These are phyloP conservation scores for Lycaena phlaeas DNA, from an alignment of 2,888 invertebrate genomes.

Conservation along the genomic window DNA sequence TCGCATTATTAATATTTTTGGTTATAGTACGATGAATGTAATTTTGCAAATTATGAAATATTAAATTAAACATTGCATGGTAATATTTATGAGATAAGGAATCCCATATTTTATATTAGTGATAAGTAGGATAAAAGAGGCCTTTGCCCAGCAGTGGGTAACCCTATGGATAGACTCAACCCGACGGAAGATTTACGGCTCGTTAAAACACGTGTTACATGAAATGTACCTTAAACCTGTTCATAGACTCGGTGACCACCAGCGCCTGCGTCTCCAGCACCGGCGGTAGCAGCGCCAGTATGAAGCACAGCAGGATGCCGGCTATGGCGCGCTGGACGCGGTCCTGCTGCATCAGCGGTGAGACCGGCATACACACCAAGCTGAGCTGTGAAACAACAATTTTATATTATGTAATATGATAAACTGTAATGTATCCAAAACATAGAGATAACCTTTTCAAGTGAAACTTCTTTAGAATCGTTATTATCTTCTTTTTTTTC, in stretches of 20 bases:
- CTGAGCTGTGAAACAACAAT: constrained; percentile 27
- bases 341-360: constrained; percentile 46
- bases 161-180: background rate
- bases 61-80: too few relatives aligned
- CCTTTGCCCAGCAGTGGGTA: too few relatives aligned
- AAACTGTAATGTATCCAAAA: too few relatives aligned
- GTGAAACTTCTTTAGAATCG: too few relatives aligned
- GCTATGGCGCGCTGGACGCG: constrained; percentile 35
- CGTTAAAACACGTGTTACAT: background rate
- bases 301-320: constrained; percentile 45
- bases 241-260: constrained; percentile 41
- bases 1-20: too few relatives aligned
- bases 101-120: too few relatives aligned
- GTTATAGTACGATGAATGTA: too few relatives aligned
- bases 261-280: constrained; percentile 45
- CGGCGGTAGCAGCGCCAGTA: constrained; percentile 46
- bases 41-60: too few relatives aligned
- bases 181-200: too few relatives aligned
- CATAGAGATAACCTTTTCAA: too few relatives aligned
- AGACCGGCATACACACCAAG: constrained; percentile 50
- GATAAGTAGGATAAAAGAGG: too few relatives aligned
- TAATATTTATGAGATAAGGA: too few relatives aligned
- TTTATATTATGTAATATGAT: background rate
- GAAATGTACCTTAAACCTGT: constrained; percentile 36
- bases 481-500: background rate